Conservation (phyloP, 2,888 invertebrate genomes). For the Clunio marinus region DNA sequence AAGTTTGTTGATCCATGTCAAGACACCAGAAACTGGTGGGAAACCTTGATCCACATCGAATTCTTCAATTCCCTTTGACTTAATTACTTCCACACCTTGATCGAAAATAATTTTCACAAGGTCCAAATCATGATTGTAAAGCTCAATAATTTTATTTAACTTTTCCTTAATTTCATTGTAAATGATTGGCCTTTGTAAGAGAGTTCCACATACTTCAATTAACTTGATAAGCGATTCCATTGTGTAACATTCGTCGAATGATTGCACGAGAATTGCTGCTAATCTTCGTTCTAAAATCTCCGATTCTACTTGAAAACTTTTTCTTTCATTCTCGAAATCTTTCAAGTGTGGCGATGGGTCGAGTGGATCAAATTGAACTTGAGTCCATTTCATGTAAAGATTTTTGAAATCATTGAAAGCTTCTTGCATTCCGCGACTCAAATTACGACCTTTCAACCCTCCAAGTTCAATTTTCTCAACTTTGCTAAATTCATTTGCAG, state of each 20-base stretch:
- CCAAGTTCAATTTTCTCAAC: constrained; percentile 80
- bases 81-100: constrained; percentile 52
- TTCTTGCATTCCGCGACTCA: constrained; percentile 54
- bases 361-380: constrained; percentile 70
- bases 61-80: constrained; percentile 46
- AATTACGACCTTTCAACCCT: constrained; percentile 61
- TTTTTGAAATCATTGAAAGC: constrained; percentile 43
- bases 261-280: constrained; percentile 73
- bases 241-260: constrained; percentile 73
- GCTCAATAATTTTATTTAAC: constrained; percentile 60
- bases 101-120: constrained; percentile 61
- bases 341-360: constrained; percentile 66
- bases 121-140: constrained; percentile 63
- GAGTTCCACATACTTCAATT: constrained; percentile 66
- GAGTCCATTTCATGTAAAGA: constrained; percentile 47
- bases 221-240: constrained; percentile 63
- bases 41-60: constrained; percentile 62
- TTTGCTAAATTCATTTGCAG: constrained; percentile 76
- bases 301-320: constrained; percentile 58
- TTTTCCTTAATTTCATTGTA: constrained; percentile 65
- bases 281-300: constrained; percentile 72
- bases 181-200: constrained; percentile 72
- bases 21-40: constrained; percentile 70
- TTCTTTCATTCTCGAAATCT: constrained; percentile 63
- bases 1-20: constrained; percentile 69